Conservation (phyloP, 2,113 vertebrate genomes). For the Entomyzon cyanotis region DNA sequence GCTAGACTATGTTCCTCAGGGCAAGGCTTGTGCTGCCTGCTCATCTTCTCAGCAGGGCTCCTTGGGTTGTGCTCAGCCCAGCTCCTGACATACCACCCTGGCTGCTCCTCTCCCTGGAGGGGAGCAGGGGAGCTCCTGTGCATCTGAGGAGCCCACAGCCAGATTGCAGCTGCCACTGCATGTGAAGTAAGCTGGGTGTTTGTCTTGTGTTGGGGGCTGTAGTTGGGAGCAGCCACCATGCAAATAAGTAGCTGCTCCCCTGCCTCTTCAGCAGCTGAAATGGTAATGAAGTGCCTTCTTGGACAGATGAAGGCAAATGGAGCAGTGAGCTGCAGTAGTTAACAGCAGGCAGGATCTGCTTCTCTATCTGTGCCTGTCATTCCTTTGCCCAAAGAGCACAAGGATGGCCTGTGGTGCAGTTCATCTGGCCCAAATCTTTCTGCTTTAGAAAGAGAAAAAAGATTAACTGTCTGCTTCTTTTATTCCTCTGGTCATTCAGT, state of each 20-base stretch:
- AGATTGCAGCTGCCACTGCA: not conserved
- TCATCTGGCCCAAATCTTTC: conserved; percentile 7
- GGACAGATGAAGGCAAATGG: not conserved
- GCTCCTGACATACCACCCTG: accelerated
- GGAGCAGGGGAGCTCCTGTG: not conserved
- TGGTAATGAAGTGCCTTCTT: not conserved
- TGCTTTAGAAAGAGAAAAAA: not conserved
- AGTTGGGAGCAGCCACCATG: not conserved
- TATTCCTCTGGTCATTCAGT: not conserved
- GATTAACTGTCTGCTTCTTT: not conserved
- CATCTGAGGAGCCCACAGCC: not conserved
- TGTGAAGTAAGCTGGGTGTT: not conserved
- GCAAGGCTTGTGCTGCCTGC: not conserved
- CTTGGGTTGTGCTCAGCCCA: not conserved
- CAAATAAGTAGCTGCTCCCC: not conserved
- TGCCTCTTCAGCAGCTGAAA: not conserved
- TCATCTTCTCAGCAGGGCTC: not conserved
- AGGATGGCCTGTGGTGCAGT: not conserved
- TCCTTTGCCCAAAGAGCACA: not conserved
- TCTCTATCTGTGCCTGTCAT: not conserved
- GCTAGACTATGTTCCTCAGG: not conserved
- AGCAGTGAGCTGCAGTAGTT: not conserved
- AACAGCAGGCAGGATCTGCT: not conserved
- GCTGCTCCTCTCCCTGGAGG: not conserved
- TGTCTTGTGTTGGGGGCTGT: accelerated